A percentile compares a stretch with the other conserved stretches of the same genome.
phyloP scores from a whole-genome alignment of 2,888 invertebrate species.

The Drosophila mettleri region DNA sequence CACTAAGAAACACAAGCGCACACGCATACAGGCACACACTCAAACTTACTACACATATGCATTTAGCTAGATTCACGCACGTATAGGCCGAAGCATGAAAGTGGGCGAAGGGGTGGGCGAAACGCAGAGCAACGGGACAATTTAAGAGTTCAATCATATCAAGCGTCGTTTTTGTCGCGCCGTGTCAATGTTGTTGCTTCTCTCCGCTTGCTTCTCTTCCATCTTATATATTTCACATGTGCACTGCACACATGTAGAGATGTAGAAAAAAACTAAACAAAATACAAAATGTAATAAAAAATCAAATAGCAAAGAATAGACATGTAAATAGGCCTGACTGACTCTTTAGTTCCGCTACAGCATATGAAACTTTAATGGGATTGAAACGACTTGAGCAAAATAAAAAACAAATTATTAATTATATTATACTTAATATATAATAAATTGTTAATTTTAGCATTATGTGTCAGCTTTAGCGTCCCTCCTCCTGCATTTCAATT shows the following conservation, averaged over 20 bases:
- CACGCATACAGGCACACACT: neutral
- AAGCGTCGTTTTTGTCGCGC: slow-evolving; percentile 66
- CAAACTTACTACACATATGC: slow-evolving; percentile 6
- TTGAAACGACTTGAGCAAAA: neutral
- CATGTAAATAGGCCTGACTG: slow-evolving; percentile 15
- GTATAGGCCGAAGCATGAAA: neutral
- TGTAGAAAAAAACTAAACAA: slow-evolving; percentile 10
- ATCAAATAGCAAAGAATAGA: slow-evolving; percentile 26
- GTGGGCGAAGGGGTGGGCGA: slow-evolving; percentile 9
- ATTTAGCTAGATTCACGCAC: slow-evolving; percentile 18
- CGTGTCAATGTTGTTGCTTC: slow-evolving; percentile 48
- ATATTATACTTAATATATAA: neutral
- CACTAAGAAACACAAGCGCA: slow-evolving; percentile 30
- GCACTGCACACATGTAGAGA: slow-evolving; percentile 36
- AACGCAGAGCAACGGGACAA: slow-evolving; percentile 37
- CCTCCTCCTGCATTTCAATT: slow-evolving; percentile 37
- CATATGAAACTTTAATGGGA: neutral
- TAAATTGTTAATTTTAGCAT: neutral
- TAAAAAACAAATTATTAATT: neutral
- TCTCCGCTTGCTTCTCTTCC: neutral
- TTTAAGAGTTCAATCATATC: slow-evolving; percentile 75
- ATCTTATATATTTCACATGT: slow-evolving; percentile 40
- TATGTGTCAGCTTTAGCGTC: slow-evolving; percentile 7
- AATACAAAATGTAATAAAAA: slow-evolving; percentile 30
- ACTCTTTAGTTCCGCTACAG: slow-evolving; percentile 29